phyloP scores from a whole-genome alignment of 2,113 vertebrate genomes.

The Psammodynastes pulverulentus region DNA sequence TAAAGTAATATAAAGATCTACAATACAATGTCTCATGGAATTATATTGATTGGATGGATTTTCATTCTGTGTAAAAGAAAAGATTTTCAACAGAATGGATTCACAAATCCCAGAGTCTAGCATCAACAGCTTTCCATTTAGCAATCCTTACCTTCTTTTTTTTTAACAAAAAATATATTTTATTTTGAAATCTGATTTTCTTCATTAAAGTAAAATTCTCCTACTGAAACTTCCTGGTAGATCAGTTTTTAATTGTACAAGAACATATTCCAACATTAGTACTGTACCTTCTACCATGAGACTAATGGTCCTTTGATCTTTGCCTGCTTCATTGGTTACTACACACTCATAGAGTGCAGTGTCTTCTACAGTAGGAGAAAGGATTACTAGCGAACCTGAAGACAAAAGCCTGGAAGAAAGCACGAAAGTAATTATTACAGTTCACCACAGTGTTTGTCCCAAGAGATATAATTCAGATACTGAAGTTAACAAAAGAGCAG shows the following conservation, averaged over 20 bases:
- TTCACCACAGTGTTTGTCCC: slow-evolving; percentile 12
- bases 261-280: not conserved
- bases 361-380: slow-evolving; percentile 91
- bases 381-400: slow-evolving; percentile 90
- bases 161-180: no score
- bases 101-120: not conserved
- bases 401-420: slow-evolving; percentile 80
- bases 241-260: not conserved
- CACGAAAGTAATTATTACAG: slow-evolving; percentile 32
- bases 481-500: not conserved
- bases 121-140: not conserved
- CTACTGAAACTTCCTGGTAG: not conserved
- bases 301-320: slow-evolving; percentile 74
- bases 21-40: not conserved
- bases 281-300: slow-evolving; percentile 85
- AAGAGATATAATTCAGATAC: not conserved
- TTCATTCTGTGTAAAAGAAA: not conserved
- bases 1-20: not conserved
- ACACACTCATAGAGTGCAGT: slow-evolving; percentile 85
- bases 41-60: not conserved
- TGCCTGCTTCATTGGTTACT: slow-evolving; percentile 85
- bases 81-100: not conserved
- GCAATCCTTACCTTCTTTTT: not conserved
- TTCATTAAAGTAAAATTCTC: not conserved
- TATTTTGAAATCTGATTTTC: not conserved